Evolutionary conservation across 2,113 vertebrate species (phyloP), one percentile per base, ranked within the genome.

Genomic region (Bufo bufo): DNA sequence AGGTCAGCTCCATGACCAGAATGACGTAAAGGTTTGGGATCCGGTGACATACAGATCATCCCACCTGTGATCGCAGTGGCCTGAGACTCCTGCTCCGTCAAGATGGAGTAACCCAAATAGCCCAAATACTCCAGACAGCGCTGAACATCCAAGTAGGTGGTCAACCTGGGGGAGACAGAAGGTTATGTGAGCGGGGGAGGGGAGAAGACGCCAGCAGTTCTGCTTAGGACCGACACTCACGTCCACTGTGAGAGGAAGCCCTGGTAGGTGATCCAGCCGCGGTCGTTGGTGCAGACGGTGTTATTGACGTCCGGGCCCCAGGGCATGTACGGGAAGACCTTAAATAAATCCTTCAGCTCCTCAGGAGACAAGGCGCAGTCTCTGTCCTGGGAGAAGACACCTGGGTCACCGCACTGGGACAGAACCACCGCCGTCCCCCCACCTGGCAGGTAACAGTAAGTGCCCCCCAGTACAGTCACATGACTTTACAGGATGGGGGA

Each of bases 231-330:
- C 8, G 8, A 11, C 86, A 98, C 98, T 98, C 92, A 99, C 98
- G 98, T 99, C 98, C 98, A 99, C 93, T 99, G 98, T 0, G 98
- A 99, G 86, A 99, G 96, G 93, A 99, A 99, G 75, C 98, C 98
- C 89, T 99, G 98, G 94, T 99, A 99, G 1, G 98, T 99, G 93
- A 99, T 98, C 98, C 98, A 99, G 9, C 98, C 98, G 92, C 96
- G 95, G 49, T 99, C 98, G 49, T 97, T 99, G 49, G 98, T 99
- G 91, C 96, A 97, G 58, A 99, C 97, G 0, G 98, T 99, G 93
- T 97, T 98, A 94, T 99, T 99, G 90, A 99, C 98, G 87, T 99
- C 98, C 66, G 97, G 98, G 1, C 98, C 98, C 98, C 98, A 99
- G 0, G 98, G 98, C 96, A 99, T 98, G 82, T 99, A 99, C 91